phyloP scores from a whole-genome alignment of 2,113 vertebrate species.

The Onychorhynchus coronatus region DNA sequence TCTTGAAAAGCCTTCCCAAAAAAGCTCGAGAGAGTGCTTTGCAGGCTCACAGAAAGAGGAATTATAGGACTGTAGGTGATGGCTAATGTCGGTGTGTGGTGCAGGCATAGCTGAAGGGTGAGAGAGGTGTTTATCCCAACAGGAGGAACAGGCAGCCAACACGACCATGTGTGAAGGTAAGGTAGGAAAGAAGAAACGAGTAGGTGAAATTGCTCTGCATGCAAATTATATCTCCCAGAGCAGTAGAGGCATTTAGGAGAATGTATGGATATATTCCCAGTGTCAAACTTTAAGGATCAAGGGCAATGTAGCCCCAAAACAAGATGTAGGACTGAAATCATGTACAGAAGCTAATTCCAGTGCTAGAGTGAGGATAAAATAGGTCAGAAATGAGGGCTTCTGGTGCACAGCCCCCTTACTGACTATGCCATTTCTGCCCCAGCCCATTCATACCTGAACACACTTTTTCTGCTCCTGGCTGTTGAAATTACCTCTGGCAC shows the following conservation, averaged over 20 bases:
- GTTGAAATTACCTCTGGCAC: neutral
- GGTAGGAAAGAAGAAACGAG: neutral
- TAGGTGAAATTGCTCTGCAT: neutral
- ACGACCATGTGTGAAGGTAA: neutral
- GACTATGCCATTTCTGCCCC: fast-evolving
- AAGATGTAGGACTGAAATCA: neutral
- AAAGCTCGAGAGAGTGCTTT: neutral
- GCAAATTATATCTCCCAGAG: neutral
- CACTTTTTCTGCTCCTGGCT: neutral
- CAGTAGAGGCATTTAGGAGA: neutral
- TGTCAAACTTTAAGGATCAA: neutral
- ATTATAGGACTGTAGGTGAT: neutral
- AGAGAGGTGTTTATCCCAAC: neutral
- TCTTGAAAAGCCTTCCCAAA: neutral
- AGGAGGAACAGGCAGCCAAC: neutral
- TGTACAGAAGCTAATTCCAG: neutral
- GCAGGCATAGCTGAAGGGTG: neutral
- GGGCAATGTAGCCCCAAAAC: neutral
- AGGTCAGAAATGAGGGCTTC: neutral
- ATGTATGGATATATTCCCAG: neutral
- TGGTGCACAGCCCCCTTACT: neutral
- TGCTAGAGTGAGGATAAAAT: neutral
- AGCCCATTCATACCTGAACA: neutral
- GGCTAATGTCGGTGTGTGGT: too few relatives aligned
- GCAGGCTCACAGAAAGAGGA: fast-evolving